Percentiles rank a stretch among this genome's conserved stretches.
These are phyloP conservation scores for Capreolus pygargus DNA, from an alignment of 2,113 vertebrate genomes.

Conservation along the genomic window DNA sequence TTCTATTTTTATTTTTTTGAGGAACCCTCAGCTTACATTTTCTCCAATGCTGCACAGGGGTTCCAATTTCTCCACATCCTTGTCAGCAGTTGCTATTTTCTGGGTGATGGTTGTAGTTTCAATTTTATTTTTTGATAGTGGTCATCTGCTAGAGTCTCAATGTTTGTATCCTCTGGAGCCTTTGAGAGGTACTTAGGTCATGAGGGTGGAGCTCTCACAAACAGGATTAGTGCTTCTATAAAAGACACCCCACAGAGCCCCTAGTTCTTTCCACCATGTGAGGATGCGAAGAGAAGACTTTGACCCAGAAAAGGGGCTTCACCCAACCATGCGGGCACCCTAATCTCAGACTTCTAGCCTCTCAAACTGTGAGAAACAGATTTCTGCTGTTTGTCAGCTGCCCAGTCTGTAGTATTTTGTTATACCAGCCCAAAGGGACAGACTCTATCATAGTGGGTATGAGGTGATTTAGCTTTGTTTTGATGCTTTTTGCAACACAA, in stretches of 20 bases:
- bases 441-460: not conserved
- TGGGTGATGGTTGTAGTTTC: not conserved
- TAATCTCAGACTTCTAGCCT: not conserved
- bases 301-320: not conserved
- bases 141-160: not conserved
- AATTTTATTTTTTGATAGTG: not conserved
- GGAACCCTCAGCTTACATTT: not conserved
- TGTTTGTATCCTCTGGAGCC: not conserved
- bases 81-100: not conserved
- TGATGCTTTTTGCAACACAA: not conserved
- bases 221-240: not conserved
- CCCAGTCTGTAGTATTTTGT: not conserved
- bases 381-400: not conserved
- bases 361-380: not conserved
- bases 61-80: not conserved
- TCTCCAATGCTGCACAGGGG: not conserved
- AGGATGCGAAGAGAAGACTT: not conserved
- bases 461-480: not conserved
- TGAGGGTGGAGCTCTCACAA: not conserved
- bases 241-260: not conserved
- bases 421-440: not conserved
- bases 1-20: slow-evolving; percentile 30
- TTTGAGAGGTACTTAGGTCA: not conserved
- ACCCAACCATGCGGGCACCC: not conserved
- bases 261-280: not conserved